Evolutionary conservation across 2,113 vertebrate genomes (phyloP).

Genomic region (Carettochelys insculpta): DNA sequence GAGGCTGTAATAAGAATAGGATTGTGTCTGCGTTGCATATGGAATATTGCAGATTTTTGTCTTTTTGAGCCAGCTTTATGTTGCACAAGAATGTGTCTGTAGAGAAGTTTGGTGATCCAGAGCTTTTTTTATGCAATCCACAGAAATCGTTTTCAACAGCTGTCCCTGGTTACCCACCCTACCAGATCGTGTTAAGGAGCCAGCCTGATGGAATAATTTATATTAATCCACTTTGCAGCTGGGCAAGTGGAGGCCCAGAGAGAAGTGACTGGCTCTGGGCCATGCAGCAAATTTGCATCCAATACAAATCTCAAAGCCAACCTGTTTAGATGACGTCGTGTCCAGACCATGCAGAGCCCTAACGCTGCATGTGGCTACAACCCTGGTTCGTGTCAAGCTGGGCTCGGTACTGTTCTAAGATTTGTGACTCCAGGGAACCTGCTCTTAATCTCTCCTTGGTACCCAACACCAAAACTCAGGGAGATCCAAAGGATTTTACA

Average conservation of each 20-base stretch:
- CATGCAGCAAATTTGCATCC: background rate
- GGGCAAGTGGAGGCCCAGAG: background rate
- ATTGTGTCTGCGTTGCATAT: too few species aligned
- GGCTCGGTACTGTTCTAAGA: background rate
- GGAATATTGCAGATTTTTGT: too few species aligned
- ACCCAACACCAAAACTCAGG: background rate
- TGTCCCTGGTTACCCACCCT: background rate
- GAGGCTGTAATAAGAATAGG: too few species aligned
- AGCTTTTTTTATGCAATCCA: too few species aligned
- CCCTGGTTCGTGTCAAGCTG: background rate
- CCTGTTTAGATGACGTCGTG: background rate
- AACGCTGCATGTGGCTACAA: background rate
- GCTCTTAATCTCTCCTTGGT: background rate
- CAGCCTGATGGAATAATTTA: background rate
- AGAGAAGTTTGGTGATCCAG: too few species aligned
- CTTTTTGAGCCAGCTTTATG: too few species aligned
- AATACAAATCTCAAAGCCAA: background rate
- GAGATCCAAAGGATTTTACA: background rate
- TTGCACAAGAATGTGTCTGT: too few species aligned
- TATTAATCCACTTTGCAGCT: background rate
- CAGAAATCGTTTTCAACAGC: too few species aligned
- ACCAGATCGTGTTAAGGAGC: background rate
- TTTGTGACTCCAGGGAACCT: background rate
- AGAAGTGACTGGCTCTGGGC: background rate
- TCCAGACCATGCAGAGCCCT: background rate